phyloP scores from a whole-genome alignment of 2,113 vertebrate species.

The Psophia crepitans region DNA sequence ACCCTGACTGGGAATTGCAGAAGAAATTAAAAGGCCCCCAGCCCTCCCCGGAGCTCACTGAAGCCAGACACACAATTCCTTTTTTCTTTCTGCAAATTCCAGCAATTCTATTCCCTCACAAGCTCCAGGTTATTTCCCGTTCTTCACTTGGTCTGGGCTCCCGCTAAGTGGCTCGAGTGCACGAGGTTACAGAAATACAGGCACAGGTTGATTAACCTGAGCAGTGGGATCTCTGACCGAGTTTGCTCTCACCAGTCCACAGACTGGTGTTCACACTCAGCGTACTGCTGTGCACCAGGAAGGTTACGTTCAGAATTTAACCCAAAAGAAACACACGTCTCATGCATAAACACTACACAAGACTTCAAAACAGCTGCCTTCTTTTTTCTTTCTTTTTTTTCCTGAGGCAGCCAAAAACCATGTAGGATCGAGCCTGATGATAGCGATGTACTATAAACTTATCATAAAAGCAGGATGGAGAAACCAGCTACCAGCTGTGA shows the following conservation, averaged over 20 bases:
- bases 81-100: neutral
- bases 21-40: neutral
- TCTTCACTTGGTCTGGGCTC: neutral
- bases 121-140: neutral
- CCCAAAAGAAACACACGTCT: neutral
- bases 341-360: neutral
- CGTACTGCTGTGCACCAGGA: neutral
- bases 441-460: conserved; percentile 13
- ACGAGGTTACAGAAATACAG: neutral
- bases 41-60: neutral
- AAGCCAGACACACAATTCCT: neutral
- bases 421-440: neutral
- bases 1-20: neutral
- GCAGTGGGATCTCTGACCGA: neutral
- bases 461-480: conserved; percentile 28
- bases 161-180: neutral
- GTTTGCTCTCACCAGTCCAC: neutral
- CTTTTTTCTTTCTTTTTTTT: neutral
- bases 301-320: neutral
- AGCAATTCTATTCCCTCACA: neutral
- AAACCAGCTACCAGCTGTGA: conserved; percentile 58
- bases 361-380: neutral
- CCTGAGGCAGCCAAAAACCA: neutral
- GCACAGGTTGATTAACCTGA: neutral
- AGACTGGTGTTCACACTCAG: neutral